Evolutionary conservation across 2,888 invertebrate genomes (phyloP), one percentile per base, ranked within the genome.

Genomic region (Cantharis nigra): DNA sequence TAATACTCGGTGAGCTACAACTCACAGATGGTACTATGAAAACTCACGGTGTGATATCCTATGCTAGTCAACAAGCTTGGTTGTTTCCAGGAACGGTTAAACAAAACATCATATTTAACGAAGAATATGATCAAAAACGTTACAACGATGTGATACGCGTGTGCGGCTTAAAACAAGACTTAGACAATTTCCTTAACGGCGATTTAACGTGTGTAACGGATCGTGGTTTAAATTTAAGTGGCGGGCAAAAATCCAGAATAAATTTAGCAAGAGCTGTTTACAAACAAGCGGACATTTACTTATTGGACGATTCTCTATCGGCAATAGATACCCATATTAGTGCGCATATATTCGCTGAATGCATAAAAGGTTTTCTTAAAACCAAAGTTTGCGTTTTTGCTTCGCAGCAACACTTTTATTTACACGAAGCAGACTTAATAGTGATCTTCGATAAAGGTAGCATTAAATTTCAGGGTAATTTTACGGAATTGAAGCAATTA

Each of bases 191-290:
- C 81, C 92, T 94, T 0, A 90, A 92, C 79, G 94, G 94, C 10
- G 96, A 96, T 85, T 88, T 91, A 82, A 95, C 95, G 0, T 87
- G 94, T 73, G 94, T 96, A 1, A 96, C 96, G 5, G 96, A 97
- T 84, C 90, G 94, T 70, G 96, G 96, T 9, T 91, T 94, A 0
- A 93, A 94, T 28, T 88, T 97, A 13, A 95, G 95, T 63, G 96
- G 96, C 14, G 96, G 96, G 11, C 96, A 96, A 88, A 92, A 93
- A 86, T 95, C 96, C 1, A 90, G 96, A 80, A 92, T 97, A 30
- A 95, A 94, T 86, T 89, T 97, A 63, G 75, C 75, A 4, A 16
- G 75, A 9, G 71, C 75, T 4, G 62, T 75, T 9, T 75, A 75
- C 69, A 75, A 72, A 71, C n/a, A 64, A 18, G 75, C 75, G 1